Percentiles rank a stretch among this genome's conserved stretches.
These are phyloP conservation scores for Zaprionus tsacasi DNA, from an alignment of 1,140 invertebrate genomes.

Conservation along the genomic window DNA sequence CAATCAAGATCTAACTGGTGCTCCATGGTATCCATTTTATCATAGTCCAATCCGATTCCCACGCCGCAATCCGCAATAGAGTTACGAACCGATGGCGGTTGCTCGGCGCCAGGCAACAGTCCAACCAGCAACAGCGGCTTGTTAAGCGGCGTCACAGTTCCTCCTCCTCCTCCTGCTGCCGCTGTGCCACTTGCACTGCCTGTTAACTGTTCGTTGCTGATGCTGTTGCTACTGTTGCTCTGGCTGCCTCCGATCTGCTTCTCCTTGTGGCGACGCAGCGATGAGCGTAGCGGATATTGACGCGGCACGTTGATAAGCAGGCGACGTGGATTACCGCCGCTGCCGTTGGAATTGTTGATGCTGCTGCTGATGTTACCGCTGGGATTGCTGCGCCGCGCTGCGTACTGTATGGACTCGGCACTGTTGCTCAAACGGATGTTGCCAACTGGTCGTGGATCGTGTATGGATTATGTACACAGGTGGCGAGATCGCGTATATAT, in stretches of 20 bases:
- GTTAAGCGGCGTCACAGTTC: slow-evolving; percentile 40
- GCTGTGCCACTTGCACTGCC: slow-evolving; percentile 8
- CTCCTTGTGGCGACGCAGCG: slow-evolving; percentile 89
- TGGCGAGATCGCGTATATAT: slow-evolving; percentile 10
- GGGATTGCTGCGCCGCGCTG: slow-evolving; percentile 85
- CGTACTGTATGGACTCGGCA: slow-evolving; percentile 87
- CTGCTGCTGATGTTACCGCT: slow-evolving; percentile 85
- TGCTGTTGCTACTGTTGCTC: slow-evolving; percentile 74
- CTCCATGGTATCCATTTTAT: slow-evolving; percentile 60
- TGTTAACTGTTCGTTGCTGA: slow-evolving; percentile 26
- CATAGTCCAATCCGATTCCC: slow-evolving; percentile 32
- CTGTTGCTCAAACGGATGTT: slow-evolving; percentile 88
- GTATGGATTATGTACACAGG: slow-evolving; percentile 13
- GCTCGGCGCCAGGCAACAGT: slow-evolving; percentile 64
- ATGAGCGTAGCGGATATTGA: slow-evolving; percentile 87
- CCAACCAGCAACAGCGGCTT: slow-evolving; percentile 71
- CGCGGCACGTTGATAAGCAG: slow-evolving; percentile 87
- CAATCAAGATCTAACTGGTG: slow-evolving; percentile 56
- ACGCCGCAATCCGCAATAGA: slow-evolving; percentile 74
- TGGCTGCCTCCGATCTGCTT: slow-evolving; percentile 84
- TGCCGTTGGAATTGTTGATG: slow-evolving; percentile 77
- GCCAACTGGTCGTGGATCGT: slow-evolving; percentile 78
- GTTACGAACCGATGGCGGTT: slow-evolving; percentile 72
- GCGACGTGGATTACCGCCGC: slow-evolving; percentile 84
- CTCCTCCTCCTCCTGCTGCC: slow-evolving; percentile 14